Conservation (phyloP, 2,113 vertebrate species). For the Grammomys surdaster region DNA sequence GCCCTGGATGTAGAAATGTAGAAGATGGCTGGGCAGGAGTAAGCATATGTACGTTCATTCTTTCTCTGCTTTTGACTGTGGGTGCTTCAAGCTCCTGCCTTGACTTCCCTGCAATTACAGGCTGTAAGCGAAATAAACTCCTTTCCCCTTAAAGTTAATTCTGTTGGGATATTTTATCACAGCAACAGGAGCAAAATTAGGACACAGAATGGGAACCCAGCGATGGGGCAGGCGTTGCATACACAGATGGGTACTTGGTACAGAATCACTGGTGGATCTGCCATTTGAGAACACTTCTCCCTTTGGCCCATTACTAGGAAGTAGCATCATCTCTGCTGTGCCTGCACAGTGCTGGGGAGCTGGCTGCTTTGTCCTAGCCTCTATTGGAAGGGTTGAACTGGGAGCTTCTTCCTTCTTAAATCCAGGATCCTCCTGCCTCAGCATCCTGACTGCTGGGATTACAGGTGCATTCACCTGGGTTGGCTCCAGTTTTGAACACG, state of each 20-base stretch:
- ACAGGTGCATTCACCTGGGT: background rate
- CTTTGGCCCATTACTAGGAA: background rate
- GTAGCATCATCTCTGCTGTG: accelerated
- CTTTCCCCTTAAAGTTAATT: background rate
- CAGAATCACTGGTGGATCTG: background rate
- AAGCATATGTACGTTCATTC: background rate
- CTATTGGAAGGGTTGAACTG: too few relatives aligned
- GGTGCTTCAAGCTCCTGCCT: background rate
- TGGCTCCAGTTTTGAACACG: background rate
- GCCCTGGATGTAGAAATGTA: background rate
- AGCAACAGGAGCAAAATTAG: background rate
- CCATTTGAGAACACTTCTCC: background rate
- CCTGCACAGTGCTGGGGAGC: too few relatives aligned
- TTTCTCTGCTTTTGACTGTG: background rate
- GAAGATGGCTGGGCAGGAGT: background rate
- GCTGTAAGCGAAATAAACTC: background rate
- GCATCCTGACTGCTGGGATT: background rate
- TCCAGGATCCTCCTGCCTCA: background rate
- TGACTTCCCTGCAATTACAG: background rate
- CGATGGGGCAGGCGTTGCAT: background rate
- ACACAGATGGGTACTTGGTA: background rate
- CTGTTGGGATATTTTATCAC: too few relatives aligned
- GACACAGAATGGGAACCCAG: background rate
- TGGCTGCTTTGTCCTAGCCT: background rate
- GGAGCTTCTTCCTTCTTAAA: background rate